Evolutionary conservation across 2,113 vertebrate species (phyloP).

Genomic region (Bos javanicus): DNA sequence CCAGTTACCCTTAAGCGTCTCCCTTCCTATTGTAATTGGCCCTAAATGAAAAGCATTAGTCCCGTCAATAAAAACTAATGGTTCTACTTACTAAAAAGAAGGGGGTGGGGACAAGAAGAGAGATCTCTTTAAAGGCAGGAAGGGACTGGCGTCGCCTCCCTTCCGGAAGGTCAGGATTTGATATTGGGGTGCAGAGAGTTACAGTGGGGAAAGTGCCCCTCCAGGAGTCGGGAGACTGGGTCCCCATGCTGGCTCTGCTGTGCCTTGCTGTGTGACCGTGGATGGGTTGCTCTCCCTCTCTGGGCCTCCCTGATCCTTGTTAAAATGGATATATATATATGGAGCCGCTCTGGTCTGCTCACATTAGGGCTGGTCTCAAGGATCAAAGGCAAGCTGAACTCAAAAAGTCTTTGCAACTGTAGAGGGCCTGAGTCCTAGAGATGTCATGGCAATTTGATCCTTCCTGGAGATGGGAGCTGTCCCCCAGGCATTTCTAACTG

Average conservation of each 20-base stretch:
- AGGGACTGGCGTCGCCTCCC: slow-evolving; percentile 59
- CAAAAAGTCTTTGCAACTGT: neutral
- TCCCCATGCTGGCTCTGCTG: neutral
- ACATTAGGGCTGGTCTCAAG: neutral
- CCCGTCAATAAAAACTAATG: slow-evolving; percentile 94
- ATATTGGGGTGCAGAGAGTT: slow-evolving; percentile 36
- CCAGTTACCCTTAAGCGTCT: slow-evolving; percentile 92
- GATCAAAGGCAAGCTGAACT: slow-evolving; percentile 10
- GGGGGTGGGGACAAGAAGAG: slow-evolving; percentile 56
- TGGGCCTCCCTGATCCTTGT: neutral
- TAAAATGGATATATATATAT: neutral
- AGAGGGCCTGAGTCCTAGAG: neutral
- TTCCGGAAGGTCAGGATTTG: slow-evolving; percentile 25
- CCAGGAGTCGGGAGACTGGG: neutral
- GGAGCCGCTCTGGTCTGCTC: neutral
- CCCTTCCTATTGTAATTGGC: slow-evolving; percentile 94
- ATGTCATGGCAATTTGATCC: neutral
- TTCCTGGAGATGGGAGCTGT: neutral
- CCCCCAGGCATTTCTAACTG: neutral
- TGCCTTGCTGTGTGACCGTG: neutral
- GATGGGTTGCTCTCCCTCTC: neutral
- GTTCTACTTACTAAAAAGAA: slow-evolving; percentile 86
- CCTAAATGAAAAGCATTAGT: slow-evolving; percentile 96
- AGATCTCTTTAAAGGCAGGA: slow-evolving; percentile 80
- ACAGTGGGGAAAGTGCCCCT: neutral